A percentile compares a stretch with the other conserved stretches of the same genome.
These are phyloP conservation scores for Epinotia bilunana DNA, from an alignment of 2,888 invertebrate genomes.

Conservation along the genomic window DNA sequence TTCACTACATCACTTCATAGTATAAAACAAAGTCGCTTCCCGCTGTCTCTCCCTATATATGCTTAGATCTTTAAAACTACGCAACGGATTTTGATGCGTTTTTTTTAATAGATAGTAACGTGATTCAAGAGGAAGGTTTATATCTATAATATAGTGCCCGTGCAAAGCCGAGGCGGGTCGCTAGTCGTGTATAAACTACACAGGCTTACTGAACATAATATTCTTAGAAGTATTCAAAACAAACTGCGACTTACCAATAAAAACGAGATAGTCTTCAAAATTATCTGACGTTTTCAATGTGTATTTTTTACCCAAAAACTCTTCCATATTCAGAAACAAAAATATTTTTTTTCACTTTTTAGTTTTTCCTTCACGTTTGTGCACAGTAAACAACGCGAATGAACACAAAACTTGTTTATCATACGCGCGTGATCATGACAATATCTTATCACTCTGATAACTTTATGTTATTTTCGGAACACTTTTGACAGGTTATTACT, in stretches of 20 bases:
- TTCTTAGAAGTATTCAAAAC: not conserved
- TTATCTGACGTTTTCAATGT: slow-evolving; percentile 51
- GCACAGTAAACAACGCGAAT: not conserved
- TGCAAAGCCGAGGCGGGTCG: too few relatives aligned
- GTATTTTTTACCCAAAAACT: slow-evolving; percentile 36
- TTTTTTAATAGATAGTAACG: too few relatives aligned
- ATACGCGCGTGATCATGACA: not conserved
- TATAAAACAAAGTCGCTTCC: too few relatives aligned
- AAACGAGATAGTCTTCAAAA: slow-evolving; percentile 59
- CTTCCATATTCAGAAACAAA: slow-evolving; percentile 27
- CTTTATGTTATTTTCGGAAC: not conserved
- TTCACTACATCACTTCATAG: too few relatives aligned
- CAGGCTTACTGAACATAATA: too few relatives aligned
- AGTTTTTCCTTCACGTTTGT: not conserved
- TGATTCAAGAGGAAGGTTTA: too few relatives aligned
- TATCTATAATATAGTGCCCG: too few relatives aligned
- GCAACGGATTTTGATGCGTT: too few relatives aligned
- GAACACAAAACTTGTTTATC: not conserved
- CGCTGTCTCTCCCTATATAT: too few relatives aligned
- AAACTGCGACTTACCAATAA: slow-evolving; percentile 56
- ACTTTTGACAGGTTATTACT: not conserved
- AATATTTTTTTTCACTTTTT: not conserved
- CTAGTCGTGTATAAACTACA: too few relatives aligned
- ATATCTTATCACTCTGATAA: slow-evolving; percentile 21
- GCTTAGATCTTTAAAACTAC: too few relatives aligned